Evolutionary conservation across 2,797 vertebrate genomes (phyloP), one percentile per base, ranked within the genome.

Genomic region (Prunella strophiata): DNA sequence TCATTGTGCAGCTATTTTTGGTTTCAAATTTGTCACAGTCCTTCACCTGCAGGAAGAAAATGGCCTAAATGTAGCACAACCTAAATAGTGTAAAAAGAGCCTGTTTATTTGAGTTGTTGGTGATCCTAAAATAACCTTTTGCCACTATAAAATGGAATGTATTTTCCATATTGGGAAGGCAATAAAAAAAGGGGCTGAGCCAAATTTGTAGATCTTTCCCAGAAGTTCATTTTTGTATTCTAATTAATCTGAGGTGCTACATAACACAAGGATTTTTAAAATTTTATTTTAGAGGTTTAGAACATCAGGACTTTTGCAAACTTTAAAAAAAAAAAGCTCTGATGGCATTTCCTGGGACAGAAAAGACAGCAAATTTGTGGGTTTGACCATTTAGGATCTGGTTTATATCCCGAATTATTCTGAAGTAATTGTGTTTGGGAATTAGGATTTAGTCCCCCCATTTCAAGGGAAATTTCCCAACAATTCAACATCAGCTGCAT

Each of bases 1-100:
- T 22, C 70, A 72, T 65, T 75, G 38, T 77, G 68, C 16, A 25
- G 14, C 29, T 95, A 66, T 91, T 95, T 89, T 94, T 68, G 57
- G 52, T 23, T 58, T 65, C 13, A 59, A 36, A 92, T 62, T 43
- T 34, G n/a, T 78, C 89, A 77, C 11, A 83, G 74, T 17, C 40
- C 9, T 48, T 92, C 92, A 71, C 71, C 78, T 55, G 40, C 32
- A 58, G 54, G 81, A 70, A 45, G 48, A 50, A 74, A 79, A 85
- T 17, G 21, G 16, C 40, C 74, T 92, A 61, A 95, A 91, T 57
- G 30, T 74, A 54, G 71, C 4, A 23, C 55, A 91, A 74, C 77
- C 71, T 47, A 80, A 45, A 91, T 7, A 78, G 47, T 5, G 36
- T 10, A 15, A 86, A 75, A 90, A 18, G 7, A 6, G 13, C 5